Evolutionary conservation across 2,797 vertebrate genomes (phyloP).

Genomic region (Phoebastria nigripes): DNA sequence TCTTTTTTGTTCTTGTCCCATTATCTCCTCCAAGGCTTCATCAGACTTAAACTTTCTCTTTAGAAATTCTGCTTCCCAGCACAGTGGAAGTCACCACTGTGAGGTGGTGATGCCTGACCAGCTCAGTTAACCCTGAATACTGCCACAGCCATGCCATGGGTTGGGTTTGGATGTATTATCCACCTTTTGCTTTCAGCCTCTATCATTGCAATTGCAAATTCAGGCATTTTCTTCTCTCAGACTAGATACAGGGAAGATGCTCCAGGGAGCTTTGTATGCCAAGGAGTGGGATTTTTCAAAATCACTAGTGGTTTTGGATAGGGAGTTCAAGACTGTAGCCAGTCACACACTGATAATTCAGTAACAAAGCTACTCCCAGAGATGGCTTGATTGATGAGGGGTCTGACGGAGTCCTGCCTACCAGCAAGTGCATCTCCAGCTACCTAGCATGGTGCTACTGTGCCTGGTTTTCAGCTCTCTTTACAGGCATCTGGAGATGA

Average conservation of each 20-base stretch:
- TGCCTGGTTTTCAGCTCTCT: not conserved
- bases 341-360: not conserved
- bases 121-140: not conserved
- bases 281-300: not conserved
- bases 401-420: not conserved
- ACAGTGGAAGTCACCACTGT: not conserved
- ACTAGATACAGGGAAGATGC: not conserved
- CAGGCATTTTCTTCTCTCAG: not conserved
- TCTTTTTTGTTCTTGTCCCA: not conserved
- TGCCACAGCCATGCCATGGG: not conserved
- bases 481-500: not conserved
- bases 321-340: not conserved
- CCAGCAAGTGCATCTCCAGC: not conserved
- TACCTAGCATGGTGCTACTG: not conserved
- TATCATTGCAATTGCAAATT: not conserved
- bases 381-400: not conserved
- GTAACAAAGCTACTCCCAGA: not conserved
- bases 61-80: not conserved
- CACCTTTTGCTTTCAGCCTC: not conserved
- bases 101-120: not conserved
- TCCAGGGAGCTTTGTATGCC: not conserved
- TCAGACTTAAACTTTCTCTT: not conserved
- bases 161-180: not conserved
- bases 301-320: not conserved
- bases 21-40: not conserved